Conservation (phyloP, 2,113 vertebrate species). For the Strix aluco region DNA sequence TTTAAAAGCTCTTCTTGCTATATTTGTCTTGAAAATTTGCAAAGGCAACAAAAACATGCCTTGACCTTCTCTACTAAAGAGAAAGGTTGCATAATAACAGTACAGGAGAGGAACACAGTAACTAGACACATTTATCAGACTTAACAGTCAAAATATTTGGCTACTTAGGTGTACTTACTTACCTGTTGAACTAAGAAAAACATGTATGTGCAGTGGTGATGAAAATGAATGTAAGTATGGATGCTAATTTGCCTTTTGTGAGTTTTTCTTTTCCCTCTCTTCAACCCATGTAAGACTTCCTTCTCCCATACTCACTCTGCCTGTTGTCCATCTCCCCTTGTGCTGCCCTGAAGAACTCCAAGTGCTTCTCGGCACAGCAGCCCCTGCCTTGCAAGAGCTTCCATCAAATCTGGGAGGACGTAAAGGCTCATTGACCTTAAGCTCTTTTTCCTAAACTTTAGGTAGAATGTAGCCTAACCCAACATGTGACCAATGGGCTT, state of each 20-base stretch:
- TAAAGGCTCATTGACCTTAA: background rate
- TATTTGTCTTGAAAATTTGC: background rate
- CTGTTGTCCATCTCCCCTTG: background rate
- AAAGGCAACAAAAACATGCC: background rate
- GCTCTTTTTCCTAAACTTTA: background rate
- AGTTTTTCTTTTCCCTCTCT: background rate
- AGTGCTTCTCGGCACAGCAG: fast-evolving
- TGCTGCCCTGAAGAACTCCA: background rate
- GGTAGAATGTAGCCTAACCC: background rate
- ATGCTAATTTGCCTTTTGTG: background rate
- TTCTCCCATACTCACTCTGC: background rate
- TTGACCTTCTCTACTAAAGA: background rate
- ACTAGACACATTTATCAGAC: background rate
- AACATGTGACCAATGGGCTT: background rate
- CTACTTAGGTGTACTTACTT: background rate
- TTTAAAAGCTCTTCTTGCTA: background rate
- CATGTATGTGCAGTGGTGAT: fast-evolving
- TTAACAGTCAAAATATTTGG: background rate
- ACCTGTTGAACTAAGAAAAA: background rate
- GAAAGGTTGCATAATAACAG: background rate
- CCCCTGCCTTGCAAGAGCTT: background rate
- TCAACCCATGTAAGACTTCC: background rate
- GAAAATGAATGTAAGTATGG: background rate
- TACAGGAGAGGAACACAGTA: background rate
- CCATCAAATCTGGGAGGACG: background rate